A percentile compares a stretch with the other conserved stretches of the same genome.
Conservation (phyloP, 2,797 vertebrate species). For the Schizopygopsis malacanthus region DNA sequence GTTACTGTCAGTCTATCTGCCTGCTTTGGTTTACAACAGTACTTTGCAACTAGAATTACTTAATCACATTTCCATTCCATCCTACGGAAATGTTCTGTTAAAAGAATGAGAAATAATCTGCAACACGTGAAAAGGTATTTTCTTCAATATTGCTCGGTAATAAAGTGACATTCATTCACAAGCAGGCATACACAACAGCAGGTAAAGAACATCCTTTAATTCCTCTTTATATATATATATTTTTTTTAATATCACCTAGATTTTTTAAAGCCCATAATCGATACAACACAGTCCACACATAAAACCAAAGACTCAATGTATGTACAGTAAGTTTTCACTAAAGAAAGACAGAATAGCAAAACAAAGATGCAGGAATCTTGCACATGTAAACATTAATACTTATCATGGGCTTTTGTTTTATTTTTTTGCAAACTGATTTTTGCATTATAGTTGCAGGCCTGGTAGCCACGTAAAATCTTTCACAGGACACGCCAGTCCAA, state of each 20-base stretch:
- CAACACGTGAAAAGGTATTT: slow-evolving; percentile 60
- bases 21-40: slow-evolving; percentile 10
- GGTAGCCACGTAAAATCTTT: slow-evolving; percentile 3
- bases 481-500: slow-evolving; percentile 19
- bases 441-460: slow-evolving; percentile 34
- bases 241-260: slow-evolving; percentile 45
- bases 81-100: slow-evolving; percentile 23
- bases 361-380: slow-evolving; percentile 52
- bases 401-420: not conserved
- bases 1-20: not conserved
- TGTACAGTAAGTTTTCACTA: slow-evolving; percentile 75
- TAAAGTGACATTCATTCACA: slow-evolving; percentile 78
- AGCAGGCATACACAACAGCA: slow-evolving; percentile 77
- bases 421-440: slow-evolving; percentile 1
- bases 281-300: slow-evolving; percentile 77
- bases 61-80: slow-evolving; percentile 15
- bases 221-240: slow-evolving; percentile 20
- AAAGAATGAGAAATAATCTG: slow-evolving; percentile 39
- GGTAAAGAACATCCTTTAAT: slow-evolving; percentile 70
- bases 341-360: slow-evolving; percentile 77
- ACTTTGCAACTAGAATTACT: slow-evolving; percentile 22
- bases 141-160: slow-evolving; percentile 75
- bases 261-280: slow-evolving; percentile 74
- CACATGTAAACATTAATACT: slow-evolving; percentile 46
- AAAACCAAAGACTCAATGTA: slow-evolving; percentile 70